Conservation (phyloP, 2,888 invertebrate genomes). For the Conistra vaccinii region DNA sequence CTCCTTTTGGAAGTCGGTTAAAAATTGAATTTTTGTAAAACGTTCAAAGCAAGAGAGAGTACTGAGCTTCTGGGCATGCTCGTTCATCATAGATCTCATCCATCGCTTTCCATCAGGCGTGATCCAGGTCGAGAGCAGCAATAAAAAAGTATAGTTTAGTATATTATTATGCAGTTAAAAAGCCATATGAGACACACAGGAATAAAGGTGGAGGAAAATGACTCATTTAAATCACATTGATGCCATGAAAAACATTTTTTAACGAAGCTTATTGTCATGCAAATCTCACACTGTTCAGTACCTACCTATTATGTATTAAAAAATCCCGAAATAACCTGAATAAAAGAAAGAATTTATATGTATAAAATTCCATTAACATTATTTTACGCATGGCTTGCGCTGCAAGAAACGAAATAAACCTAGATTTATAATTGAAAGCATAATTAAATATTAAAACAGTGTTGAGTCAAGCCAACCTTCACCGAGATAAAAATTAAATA, state of each 20-base stretch:
- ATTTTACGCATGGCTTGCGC: neutral
- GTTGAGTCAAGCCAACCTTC: conserved; percentile 27
- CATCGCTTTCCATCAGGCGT: too few relatives aligned
- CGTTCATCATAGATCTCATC: too few relatives aligned
- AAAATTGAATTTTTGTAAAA: neutral
- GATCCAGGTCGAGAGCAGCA: too few relatives aligned
- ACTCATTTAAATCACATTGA: neutral
- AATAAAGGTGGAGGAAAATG: too few relatives aligned
- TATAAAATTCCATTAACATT: conserved; percentile 1
- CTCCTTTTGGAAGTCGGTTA: too few relatives aligned
- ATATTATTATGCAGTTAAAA: neutral
- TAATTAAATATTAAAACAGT: conserved; percentile 39
- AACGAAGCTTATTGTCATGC: neutral
- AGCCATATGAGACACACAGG: too few relatives aligned
- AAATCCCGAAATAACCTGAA: neutral
- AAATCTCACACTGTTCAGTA: conserved; percentile 6
- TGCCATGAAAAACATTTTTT: neutral
- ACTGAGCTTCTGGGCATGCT: too few relatives aligned
- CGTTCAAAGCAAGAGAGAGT: too few relatives aligned
- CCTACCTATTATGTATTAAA: neutral
- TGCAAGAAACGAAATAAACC: conserved; percentile 2
- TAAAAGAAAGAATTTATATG: neutral
- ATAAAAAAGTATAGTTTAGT: neutral
- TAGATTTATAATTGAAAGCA: conserved; percentile 9
- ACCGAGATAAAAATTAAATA: conserved; percentile 51